Evolutionary conservation across 2,797 vertebrate genomes (phyloP).

Genomic region (Gallinago stenura): DNA sequence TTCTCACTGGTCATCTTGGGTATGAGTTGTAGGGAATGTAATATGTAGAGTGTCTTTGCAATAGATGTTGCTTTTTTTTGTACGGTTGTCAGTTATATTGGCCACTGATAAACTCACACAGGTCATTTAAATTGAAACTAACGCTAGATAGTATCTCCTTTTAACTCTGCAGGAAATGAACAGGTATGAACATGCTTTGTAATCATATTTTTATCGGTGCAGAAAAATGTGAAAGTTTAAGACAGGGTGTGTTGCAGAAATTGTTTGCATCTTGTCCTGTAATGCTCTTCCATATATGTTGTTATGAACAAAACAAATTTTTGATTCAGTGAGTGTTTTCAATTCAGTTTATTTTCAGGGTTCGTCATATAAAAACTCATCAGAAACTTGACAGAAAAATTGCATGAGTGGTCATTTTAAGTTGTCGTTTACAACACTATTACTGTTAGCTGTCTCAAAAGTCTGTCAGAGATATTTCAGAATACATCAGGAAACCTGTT

Average conservation of each 20-base stretch:
- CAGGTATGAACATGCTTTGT: not conserved
- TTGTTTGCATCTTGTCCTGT: not conserved
- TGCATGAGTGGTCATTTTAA: not conserved
- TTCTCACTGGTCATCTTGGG: not conserved
- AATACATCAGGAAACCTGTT: not conserved
- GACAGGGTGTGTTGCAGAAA: not conserved
- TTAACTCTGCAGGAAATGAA: not conserved
- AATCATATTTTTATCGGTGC: not conserved
- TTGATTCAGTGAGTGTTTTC: not conserved
- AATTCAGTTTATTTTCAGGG: not conserved
- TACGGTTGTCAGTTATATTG: not conserved
- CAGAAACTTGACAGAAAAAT: not conserved
- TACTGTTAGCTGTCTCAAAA: not conserved
- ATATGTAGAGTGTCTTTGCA: not conserved
- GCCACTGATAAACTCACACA: not conserved
- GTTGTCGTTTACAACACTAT: not conserved
- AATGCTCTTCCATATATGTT: not conserved
- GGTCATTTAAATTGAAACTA: not conserved
- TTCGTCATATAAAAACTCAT: not conserved
- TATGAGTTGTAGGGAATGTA: not conserved
- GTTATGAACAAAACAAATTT: not conserved
- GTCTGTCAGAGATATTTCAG: not conserved
- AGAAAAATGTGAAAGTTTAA: not conserved
- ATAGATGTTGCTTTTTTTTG: not conserved
- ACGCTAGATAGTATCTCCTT: not conserved